Base-by-base conservation (phyloP, 2,797 vertebrate genomes). In the Lagodon rhomboides region DNA sequence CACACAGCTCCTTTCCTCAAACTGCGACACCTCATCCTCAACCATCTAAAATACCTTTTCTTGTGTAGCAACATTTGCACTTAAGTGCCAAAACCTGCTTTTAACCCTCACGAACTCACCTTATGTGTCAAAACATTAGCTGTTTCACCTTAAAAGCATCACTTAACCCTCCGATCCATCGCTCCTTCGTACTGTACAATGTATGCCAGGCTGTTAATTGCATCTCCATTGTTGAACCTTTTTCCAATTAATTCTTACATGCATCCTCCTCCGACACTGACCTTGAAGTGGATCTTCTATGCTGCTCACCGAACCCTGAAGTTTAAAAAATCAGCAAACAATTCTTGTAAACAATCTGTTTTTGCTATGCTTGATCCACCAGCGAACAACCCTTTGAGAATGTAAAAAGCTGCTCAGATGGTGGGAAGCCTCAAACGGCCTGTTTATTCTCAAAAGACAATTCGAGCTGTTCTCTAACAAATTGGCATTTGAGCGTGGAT, bases 111-210 rank as follows among this genome's bases (percentile, higher is more conserved):
- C 72, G 46, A 72, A 82, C 41, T 79, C 23, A 44, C 54, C 34
- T 7, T 64, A 9, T 3, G 5, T 77, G 66, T 68, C 77, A 83
- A 68, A 83, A 73, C 58, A 47, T 25, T 56, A 43, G n/a, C 55
- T 61, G 13, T 49, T 41, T 34, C 12, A 30, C 55, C 12, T 27
- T 75, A 68, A 74, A 72, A 34, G 43, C 59, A 18, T 27, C 3
- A 75, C 79, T 51, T 58, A 75, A 71, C 41, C 50, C 23, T 27
- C 8, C 30, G 50, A 27, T 64, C 61, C 41, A 44, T 72, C 51
- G 49, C 20, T 73, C 30, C 55, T 59, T 41, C n/a, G 56, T 30
- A 47, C 22, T 27, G 18, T 66, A 51, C 11, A 62, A 23, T 67
- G 30, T 12, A 63, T 20, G 38, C 51, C 44, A 77, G 41, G 41